Evolutionary conservation across 2,113 vertebrate genomes (phyloP).

Genomic region (Actenoides lindsayi): DNA sequence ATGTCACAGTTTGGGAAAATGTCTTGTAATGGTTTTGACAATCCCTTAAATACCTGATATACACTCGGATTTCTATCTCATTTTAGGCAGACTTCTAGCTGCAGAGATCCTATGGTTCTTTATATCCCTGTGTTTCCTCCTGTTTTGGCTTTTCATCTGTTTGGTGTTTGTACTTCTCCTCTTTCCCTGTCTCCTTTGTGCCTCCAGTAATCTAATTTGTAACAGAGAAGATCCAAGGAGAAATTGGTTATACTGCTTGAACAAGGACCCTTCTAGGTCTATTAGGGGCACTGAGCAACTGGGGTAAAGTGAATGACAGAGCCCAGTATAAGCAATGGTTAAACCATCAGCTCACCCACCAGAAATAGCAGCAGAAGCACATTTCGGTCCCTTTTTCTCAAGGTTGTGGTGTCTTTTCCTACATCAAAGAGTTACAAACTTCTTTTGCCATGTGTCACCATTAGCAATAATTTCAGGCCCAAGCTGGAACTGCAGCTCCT

Average conservation of each 20-base stretch:
- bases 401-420: background rate
- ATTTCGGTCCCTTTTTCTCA: background rate
- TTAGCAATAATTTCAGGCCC: background rate
- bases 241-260: background rate
- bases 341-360: background rate
- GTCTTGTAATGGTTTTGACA: background rate
- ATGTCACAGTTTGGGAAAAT: background rate
- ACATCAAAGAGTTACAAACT: background rate
- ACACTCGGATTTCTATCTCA: background rate
- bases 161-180: background rate
- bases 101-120: background rate
- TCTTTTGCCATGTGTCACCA: background rate
- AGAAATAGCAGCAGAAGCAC: background rate
- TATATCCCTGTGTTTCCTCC: background rate
- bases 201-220: background rate
- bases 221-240: background rate
- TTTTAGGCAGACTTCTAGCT: background rate
- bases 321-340: background rate
- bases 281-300: background rate
- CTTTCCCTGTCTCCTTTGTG: background rate
- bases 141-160: fast-evolving
- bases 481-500: background rate
- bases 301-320: background rate
- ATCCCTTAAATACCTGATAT: background rate
- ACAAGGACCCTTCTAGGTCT: background rate